Percentiles rank a stretch among this genome's conserved stretches.
Evolutionary conservation across 2,113 vertebrate genomes (phyloP).

Genomic region (Neopipo cinnamomea): DNA sequence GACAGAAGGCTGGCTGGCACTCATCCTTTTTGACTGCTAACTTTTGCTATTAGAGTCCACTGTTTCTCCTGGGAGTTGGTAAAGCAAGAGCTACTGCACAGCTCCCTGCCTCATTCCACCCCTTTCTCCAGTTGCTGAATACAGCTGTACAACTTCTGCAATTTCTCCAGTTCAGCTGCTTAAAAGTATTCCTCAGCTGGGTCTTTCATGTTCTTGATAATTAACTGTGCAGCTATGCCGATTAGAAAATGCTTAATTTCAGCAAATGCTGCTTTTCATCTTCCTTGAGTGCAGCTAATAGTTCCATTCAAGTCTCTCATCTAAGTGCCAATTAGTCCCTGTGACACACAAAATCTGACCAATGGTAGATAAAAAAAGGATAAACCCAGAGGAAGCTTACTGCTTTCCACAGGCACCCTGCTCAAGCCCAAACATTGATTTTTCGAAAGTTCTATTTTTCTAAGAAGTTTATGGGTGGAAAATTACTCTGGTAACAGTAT

Average conservation of each 20-base stretch:
- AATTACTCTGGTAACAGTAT: background rate
- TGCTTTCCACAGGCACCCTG: background rate
- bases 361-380: background rate
- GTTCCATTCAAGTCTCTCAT: background rate
- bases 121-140: background rate
- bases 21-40: background rate
- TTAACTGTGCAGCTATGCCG: background rate
- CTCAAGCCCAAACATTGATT: background rate
- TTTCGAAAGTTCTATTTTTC: background rate
- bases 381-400: background rate
- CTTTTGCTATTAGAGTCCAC: background rate
- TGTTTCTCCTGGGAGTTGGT: background rate
- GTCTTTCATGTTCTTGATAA: background rate
- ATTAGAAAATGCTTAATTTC: constrained; percentile 4
- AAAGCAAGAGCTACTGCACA: background rate
- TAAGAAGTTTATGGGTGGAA: background rate
- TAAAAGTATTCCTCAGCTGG: background rate
- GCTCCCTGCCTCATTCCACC: background rate
- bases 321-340: background rate
- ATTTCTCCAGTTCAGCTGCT: background rate
- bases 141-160: background rate
- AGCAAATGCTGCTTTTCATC: constrained; percentile 25
- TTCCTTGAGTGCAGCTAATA: background rate
- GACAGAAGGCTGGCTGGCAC: background rate
- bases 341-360: background rate